A percentile compares a stretch with the other conserved stretches of the same genome.
Evolutionary conservation across 1,140 invertebrate genomes (phyloP).

Genomic region (Drosophila tani): DNA sequence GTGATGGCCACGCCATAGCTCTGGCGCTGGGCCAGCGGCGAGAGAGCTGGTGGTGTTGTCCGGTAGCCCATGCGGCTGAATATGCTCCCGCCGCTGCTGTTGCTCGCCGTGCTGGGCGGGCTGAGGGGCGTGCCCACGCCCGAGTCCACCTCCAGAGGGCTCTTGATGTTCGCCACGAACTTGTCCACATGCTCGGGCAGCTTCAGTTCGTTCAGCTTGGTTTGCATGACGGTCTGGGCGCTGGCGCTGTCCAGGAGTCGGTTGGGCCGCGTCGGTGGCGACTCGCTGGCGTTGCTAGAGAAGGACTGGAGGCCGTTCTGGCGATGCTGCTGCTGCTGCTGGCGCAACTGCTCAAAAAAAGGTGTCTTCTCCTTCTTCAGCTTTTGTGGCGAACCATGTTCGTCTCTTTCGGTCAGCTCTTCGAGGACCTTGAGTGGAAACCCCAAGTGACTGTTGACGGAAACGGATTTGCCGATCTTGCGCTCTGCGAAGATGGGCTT

Average conservation of each 20-base stretch:
- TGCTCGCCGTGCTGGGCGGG: slow-evolving; percentile 76
- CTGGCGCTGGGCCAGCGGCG: slow-evolving; percentile 65
- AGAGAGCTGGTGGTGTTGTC: slow-evolving; percentile 71
- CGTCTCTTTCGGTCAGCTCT: slow-evolving; percentile 86
- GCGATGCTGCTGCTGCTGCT: slow-evolving; percentile 73
- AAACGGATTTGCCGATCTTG: slow-evolving; percentile 84
- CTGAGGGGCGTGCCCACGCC: slow-evolving; percentile 86
- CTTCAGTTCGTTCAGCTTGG: slow-evolving; percentile 83
- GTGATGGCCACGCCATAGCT: slow-evolving; percentile 52
- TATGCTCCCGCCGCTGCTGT: slow-evolving; percentile 67
- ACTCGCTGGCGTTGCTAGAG: slow-evolving; percentile 21
- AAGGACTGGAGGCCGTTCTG: slow-evolving; percentile 36
- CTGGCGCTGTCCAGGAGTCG: slow-evolving; percentile 70
- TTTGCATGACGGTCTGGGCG: slow-evolving; percentile 63
- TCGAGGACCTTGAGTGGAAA: slow-evolving; percentile 86
- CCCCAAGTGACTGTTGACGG: slow-evolving; percentile 83
- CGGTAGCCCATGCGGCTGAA: slow-evolving; percentile 83
- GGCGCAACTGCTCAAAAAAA: slow-evolving; percentile 84
- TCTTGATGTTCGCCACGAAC: slow-evolving; percentile 76
- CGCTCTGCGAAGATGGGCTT: slow-evolving; percentile 81
- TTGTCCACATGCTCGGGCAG: slow-evolving; percentile 85
- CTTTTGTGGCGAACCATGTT: slow-evolving; percentile 85
- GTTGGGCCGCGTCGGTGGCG: slow-evolving; percentile 69
- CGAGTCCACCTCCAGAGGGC: slow-evolving; percentile 86
- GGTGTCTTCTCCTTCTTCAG: slow-evolving; percentile 84